A percentile compares a stretch with the other conserved stretches of the same genome.
These are phyloP conservation scores for Phasia obesa DNA, from an alignment of 2,888 invertebrate species.

Conservation along the genomic window DNA sequence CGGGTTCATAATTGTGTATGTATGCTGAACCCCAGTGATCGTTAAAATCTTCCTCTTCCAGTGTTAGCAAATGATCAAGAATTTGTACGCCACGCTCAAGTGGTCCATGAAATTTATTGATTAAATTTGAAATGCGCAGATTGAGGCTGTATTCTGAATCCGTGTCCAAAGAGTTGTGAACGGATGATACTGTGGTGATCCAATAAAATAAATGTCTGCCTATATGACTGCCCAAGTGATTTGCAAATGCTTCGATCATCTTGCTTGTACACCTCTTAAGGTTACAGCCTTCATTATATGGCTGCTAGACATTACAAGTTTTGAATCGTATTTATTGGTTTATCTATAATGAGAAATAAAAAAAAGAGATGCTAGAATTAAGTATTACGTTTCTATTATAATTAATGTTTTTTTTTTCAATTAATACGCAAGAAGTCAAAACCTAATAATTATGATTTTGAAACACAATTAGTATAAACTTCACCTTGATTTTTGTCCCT, in stretches of 20 bases:
- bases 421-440: conserved; percentile 8
- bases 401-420: neutral
- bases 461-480: conserved; percentile 63
- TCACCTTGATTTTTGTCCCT: conserved; percentile 46
- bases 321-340: neutral
- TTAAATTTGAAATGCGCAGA: conserved; percentile 85
- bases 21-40: conserved; percentile 81
- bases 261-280: conserved; percentile 69
- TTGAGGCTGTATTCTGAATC: conserved; percentile 78
- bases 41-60: conserved; percentile 82
- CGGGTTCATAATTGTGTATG: conserved; percentile 80
- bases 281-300: conserved; percentile 60
- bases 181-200: conserved; percentile 85
- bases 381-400: conserved; percentile 1
- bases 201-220: conserved; percentile 85
- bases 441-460: conserved; percentile 15
- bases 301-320: conserved; percentile 29
- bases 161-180: conserved; percentile 80
- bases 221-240: conserved; percentile 82
- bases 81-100: conserved; percentile 83
- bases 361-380: conserved; percentile 23
- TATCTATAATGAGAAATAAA: conserved; percentile 23
- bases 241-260: conserved; percentile 82
- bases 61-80: conserved; percentile 87
- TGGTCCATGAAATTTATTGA: conserved; percentile 82